A percentile compares a stretch with the other conserved stretches of the same genome.
Conservation (phyloP, 64 coral and sea anemone genomes). For the Acropora yongei region DNA sequence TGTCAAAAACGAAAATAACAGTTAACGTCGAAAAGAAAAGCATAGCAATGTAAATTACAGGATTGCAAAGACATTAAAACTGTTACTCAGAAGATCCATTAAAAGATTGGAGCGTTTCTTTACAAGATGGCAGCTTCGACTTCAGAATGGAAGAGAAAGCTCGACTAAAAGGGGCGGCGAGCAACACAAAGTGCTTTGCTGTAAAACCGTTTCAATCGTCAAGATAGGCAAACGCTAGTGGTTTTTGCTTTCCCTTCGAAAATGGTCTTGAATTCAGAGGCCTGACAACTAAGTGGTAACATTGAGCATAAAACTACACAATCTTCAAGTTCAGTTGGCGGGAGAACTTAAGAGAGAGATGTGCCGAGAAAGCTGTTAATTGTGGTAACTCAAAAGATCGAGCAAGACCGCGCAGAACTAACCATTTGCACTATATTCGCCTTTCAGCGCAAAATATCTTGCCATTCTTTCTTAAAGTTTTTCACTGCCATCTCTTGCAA, state of each 20-base stretch:
- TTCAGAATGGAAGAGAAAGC: background rate
- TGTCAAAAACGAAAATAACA: background rate
- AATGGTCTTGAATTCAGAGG: too few relatives aligned
- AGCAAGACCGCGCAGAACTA: too few relatives aligned
- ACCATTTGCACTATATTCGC: too few relatives aligned
- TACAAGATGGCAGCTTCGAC: constrained; percentile 1
- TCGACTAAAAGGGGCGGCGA: background rate
- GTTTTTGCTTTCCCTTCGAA: too few relatives aligned
- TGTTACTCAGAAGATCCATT: background rate
- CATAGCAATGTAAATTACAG: background rate
- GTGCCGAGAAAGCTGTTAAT: too few relatives aligned
- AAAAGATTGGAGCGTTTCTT: background rate
- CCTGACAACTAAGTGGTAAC: too few relatives aligned
- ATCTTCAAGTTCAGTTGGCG: too few relatives aligned
- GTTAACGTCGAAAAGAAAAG: background rate
- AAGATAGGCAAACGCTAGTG: too few relatives aligned
- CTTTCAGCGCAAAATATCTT: background rate
- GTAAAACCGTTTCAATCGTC: too few relatives aligned
- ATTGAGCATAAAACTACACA: too few relatives aligned
- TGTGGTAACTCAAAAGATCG: too few relatives aligned
- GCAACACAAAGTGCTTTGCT: background rate
- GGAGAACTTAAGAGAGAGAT: too few relatives aligned
- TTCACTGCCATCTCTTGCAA: background rate
- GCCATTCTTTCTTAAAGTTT: background rate
- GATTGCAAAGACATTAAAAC: background rate